Conservation (phyloP, 1,140 invertebrate species). For the Papilio dardanus region DNA sequence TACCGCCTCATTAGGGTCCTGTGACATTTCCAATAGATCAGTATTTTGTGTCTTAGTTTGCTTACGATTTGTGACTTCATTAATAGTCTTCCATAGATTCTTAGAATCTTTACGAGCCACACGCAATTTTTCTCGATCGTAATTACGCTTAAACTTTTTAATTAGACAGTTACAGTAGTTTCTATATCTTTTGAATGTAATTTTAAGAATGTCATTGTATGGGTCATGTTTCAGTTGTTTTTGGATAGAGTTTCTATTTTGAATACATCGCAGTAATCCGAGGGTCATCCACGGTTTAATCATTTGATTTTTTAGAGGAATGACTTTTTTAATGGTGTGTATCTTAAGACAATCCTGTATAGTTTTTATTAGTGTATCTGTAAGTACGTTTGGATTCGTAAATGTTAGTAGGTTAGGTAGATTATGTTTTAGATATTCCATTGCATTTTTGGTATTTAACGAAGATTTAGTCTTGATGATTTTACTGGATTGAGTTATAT, state of each 20-base stretch:
- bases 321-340: neutral
- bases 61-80: neutral
- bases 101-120: constrained; percentile 5
- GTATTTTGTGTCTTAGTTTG: constrained; percentile 1
- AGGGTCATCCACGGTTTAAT: neutral
- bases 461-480: no score
- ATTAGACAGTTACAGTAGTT: constrained; percentile 31
- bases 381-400: constrained; percentile 29
- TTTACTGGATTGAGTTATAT: no score
- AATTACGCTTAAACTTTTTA: constrained; percentile 34
- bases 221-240: constrained; percentile 29
- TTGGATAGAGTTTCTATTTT: constrained; percentile 27
- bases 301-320: neutral
- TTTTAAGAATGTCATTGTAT: constrained; percentile 31
- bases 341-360: neutral
- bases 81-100: neutral
- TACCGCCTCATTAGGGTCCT: no score
- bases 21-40: no score
- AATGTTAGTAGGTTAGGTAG: no score
- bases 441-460: no score
- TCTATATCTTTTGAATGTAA: constrained; percentile 31
- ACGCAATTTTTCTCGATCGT: constrained; percentile 24
- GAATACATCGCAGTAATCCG: constrained; percentile 27
- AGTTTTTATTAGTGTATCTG: constrained; percentile 21
- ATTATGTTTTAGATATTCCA: no score